phyloP scores from a whole-genome alignment of 2,797 vertebrate genomes.

The Cheirogaleus major region DNA sequence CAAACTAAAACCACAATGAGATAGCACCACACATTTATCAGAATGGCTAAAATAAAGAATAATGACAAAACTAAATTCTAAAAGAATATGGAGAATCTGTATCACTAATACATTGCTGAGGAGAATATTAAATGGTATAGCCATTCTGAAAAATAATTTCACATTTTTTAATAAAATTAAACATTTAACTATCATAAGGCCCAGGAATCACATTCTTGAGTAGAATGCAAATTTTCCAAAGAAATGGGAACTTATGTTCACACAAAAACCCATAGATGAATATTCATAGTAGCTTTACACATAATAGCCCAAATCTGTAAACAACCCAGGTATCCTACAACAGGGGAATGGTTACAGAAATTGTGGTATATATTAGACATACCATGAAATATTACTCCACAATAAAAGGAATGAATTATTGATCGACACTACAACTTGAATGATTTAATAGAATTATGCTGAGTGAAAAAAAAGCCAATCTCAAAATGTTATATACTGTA shows the following conservation, averaged over 20 bases:
- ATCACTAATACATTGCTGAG: neutral
- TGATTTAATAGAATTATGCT: neutral
- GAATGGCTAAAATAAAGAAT: neutral
- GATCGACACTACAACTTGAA: neutral
- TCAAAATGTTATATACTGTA: neutral
- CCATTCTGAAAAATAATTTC: neutral
- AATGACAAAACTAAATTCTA: neutral
- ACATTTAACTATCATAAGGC: neutral
- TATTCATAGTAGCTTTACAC: neutral
- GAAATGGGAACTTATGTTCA: neutral
- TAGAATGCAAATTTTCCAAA: neutral
- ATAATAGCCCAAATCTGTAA: neutral
- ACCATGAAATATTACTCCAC: neutral
- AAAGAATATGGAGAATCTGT: neutral
- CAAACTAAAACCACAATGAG: neutral
- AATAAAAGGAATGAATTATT: neutral
- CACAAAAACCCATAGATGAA: neutral
- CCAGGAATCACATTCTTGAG: neutral
- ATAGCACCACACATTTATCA: neutral
- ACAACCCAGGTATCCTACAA: neutral
- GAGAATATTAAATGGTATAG: neutral
- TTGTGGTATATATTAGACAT: neutral
- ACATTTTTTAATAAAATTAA: neutral
- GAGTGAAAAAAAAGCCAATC: neutral
- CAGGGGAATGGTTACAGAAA: neutral